Evolutionary conservation across 1,140 invertebrate species (phyloP).

Genomic region (Heliconius himera): DNA sequence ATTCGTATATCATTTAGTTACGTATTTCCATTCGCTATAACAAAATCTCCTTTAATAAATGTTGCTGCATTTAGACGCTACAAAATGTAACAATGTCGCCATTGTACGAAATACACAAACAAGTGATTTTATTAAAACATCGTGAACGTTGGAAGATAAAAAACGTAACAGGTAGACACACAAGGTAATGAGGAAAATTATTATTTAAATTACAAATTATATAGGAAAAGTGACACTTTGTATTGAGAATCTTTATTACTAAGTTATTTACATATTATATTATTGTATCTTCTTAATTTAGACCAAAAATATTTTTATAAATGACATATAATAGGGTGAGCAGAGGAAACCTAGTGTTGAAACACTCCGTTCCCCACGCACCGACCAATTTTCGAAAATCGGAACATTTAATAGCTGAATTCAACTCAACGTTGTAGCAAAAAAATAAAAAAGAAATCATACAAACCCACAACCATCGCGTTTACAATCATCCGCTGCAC

Average conservation of each 20-base stretch:
- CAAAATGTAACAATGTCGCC: constrained; percentile 37
- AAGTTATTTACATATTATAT: too few relatives aligned
- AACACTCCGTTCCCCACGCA: too few relatives aligned
- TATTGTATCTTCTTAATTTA: too few relatives aligned
- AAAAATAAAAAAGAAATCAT: too few relatives aligned
- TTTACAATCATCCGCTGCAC: too few relatives aligned
- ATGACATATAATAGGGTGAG: too few relatives aligned
- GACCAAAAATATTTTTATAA: too few relatives aligned
- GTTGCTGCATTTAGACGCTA: constrained; percentile 36
- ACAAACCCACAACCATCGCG: too few relatives aligned
- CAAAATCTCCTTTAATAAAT: constrained; percentile 38
- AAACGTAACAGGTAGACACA: constrained; percentile 11
- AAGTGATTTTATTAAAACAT: constrained; percentile 37
- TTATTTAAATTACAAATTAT: neutral
- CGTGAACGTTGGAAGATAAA: constrained; percentile 20
- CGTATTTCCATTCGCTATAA: constrained; percentile 35
- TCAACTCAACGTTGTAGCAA: too few relatives aligned
- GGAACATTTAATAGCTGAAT: too few relatives aligned
- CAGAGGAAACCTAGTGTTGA: too few relatives aligned
- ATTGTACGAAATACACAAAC: constrained; percentile 35
- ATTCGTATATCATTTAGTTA: constrained; percentile 17
- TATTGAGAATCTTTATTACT: neutral
- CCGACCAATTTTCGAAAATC: too few relatives aligned
- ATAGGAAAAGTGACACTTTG: neutral
- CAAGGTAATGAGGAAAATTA: neutral